A percentile compares a stretch with the other conserved stretches of the same genome.
Evolutionary conservation across 2,888 invertebrate species (phyloP).

Genomic region (Watsonalla cultraria): DNA sequence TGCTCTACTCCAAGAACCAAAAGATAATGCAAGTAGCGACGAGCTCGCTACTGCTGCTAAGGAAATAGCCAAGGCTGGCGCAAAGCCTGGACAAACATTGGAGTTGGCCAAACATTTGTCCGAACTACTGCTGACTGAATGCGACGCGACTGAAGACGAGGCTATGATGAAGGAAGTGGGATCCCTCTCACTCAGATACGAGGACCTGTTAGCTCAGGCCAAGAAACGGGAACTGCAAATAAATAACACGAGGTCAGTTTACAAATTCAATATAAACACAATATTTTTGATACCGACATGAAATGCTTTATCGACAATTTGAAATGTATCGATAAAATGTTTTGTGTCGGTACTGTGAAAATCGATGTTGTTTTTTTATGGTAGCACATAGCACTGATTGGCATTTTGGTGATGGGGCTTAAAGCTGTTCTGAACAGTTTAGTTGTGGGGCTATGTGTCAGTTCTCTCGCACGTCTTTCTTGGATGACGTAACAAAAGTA

Average conservation of each 20-base stretch:
- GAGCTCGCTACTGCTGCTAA: slow-evolving; percentile 82
- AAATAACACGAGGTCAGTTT: slow-evolving; percentile 85
- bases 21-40: slow-evolving; percentile 74
- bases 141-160: slow-evolving; percentile 81
- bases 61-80: slow-evolving; percentile 86
- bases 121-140: slow-evolving; percentile 85
- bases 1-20: slow-evolving; percentile 57
- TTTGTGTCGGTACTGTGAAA: slow-evolving; percentile 17
- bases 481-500: slow-evolving; percentile 4
- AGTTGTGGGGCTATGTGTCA: not conserved
- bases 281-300: not conserved
- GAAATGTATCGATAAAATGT: slow-evolving; percentile 12
- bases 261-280: not conserved
- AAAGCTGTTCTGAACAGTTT: slow-evolving; percentile 23
- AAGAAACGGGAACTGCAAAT: slow-evolving; percentile 87
- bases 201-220: slow-evolving; percentile 83
- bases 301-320: not conserved
- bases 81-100: slow-evolving; percentile 87
- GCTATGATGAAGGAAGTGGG: slow-evolving; percentile 83
- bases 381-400: slow-evolving; percentile 61
- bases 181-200: slow-evolving; percentile 82
- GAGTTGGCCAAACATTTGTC: slow-evolving; percentile 91
- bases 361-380: slow-evolving; percentile 44
- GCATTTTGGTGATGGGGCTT: slow-evolving; percentile 62
- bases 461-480: not conserved